Percentiles rank a stretch among this genome's conserved stretches.
These are phyloP conservation scores for Sylvietta virens DNA, from an alignment of 2,113 vertebrate genomes.

Conservation along the genomic window DNA sequence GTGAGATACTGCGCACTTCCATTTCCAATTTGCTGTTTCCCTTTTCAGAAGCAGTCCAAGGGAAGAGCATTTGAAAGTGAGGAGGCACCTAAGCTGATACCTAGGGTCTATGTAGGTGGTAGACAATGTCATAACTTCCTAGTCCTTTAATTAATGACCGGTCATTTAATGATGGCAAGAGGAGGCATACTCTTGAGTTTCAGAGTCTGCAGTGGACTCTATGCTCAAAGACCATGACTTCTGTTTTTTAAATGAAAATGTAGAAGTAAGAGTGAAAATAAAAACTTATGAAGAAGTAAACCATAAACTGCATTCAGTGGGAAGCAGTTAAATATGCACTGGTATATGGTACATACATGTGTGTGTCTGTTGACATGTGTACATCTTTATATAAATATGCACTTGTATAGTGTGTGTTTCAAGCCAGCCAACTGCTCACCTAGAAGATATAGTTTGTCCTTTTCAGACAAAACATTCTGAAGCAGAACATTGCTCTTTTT, in stretches of 20 bases:
- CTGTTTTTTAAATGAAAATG: background rate
- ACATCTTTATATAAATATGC: background rate
- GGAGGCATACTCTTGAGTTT: background rate
- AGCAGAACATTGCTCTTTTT: background rate
- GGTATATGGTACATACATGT: background rate
- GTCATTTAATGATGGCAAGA: background rate
- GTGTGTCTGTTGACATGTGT: background rate
- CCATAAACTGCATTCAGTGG: background rate
- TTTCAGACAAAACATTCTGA: background rate
- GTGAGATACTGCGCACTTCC: background rate
- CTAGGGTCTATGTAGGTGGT: background rate
- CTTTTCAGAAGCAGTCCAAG: background rate
- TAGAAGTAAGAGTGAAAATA: background rate
- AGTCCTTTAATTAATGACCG: background rate
- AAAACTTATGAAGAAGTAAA: background rate
- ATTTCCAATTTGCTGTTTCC: background rate
- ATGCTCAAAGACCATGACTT: background rate
- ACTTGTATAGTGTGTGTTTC: background rate
- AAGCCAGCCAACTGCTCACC: background rate
- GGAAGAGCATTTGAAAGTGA: background rate
- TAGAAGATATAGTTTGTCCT: accelerated
- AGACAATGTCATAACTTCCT: background rate
- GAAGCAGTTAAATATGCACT: background rate
- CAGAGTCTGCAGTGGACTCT: background rate
- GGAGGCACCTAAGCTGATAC: background rate